Evolutionary conservation across 2,797 vertebrate genomes (phyloP).

Genomic region (Allobates femoralis): DNA sequence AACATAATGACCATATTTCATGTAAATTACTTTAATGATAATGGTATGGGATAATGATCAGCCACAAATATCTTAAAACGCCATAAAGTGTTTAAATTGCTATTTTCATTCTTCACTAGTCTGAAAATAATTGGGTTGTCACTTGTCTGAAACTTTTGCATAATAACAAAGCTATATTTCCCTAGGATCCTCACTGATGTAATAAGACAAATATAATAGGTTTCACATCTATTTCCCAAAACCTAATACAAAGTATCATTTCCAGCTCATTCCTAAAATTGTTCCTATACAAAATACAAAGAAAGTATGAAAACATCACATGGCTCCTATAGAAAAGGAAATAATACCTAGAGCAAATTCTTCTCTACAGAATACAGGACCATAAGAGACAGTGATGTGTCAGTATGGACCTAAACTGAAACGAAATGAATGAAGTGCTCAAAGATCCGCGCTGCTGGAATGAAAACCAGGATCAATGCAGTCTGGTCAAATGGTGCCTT

Average conservation of each 20-base stretch:
- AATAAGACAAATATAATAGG: not conserved
- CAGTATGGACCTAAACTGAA: no score
- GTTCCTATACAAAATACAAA: slow-evolving; percentile 22
- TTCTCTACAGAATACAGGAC: not conserved
- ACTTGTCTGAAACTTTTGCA: not conserved
- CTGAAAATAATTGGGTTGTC: not conserved
- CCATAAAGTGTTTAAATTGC: not conserved
- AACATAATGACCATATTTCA: not conserved
- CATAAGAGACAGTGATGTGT: not conserved
- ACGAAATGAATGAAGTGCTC: no score
- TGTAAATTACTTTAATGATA: not conserved
- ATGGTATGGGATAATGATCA: not conserved
- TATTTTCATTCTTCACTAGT: not conserved
- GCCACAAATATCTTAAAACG: not conserved
- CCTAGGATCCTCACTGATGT: not conserved
- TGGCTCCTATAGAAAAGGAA: not conserved
- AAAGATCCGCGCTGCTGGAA: no score
- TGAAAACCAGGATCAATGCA: no score
- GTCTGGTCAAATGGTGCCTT: no score
- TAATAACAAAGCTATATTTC: not conserved
- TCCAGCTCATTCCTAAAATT: slow-evolving; percentile 12
- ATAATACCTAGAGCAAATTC: not conserved
- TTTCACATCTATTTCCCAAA: not conserved
- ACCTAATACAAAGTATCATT: not conserved
- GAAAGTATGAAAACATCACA: slow-evolving; percentile 24